Base-by-base conservation (phyloP, 2,113 vertebrate species). In the Protobothrops mucrosquamatus region DNA sequence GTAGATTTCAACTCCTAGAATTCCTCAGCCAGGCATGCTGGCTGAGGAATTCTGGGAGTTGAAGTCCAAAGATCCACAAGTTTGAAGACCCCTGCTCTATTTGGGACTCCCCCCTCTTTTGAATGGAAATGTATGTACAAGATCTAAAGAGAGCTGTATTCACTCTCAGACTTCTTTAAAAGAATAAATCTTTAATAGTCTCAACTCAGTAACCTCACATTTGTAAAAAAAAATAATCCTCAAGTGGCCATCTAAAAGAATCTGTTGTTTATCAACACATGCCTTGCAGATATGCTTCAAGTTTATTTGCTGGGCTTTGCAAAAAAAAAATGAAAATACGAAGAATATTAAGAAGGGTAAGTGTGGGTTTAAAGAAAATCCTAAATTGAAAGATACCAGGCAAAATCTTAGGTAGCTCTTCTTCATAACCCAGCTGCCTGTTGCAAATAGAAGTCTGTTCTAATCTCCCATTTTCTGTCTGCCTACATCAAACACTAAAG, bases 331-430 rank as follows among this genome's bases (percentile, higher is more conserved):
- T 90, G 20, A 92, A 95, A 87, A 87, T 9, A 95, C 87, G 0
- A 0, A 1, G 0, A 9, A 43, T 0, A 12, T 18, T 2, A 89
- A 89, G 0, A 0, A 85, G 4, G n/a, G 2, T 7, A 48, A 22
- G 14, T 23, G 4, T 29, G 43, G 14, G 52, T 23, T 81, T 43
- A 85, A 89, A 90, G 85, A 3, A 54, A 64, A 46, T 48, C 23
- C 0, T 85, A 1, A 93, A 92, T 11, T 46, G n/a, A 92, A 95
- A 0, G 12, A 39, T 2, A 64, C 0, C 3, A 4, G 48, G 0
- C 29, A 0, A 2, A 29, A 2, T 1, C 3, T 43, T 39, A 20
- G 15, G 5, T 34, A 54, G 51, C 26, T n/a, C 24, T 20, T 54
- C 39, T 46, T 14, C 23, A 59, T 24, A 6, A 6, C 22, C 5